phyloP scores from a whole-genome alignment of 35 echinoderm and acorn worm species.

The Eucidaris tribuloides region DNA sequence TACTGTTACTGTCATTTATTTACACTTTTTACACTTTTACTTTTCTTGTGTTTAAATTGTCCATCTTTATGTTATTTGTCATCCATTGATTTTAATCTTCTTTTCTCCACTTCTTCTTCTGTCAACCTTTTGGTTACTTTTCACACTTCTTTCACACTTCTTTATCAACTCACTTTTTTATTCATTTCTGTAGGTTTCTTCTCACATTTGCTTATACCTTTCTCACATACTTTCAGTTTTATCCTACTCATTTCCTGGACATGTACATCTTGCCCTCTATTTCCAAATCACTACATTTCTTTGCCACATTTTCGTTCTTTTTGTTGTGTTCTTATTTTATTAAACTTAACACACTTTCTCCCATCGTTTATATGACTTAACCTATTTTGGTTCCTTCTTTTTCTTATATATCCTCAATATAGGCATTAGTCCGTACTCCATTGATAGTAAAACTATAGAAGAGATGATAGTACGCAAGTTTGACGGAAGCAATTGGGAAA shows the following conservation, averaged over 20 bases:
- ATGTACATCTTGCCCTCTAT: background rate
- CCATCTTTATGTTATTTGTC: too few relatives aligned
- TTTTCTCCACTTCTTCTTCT: too few relatives aligned
- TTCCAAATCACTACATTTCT: background rate
- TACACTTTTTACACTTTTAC: too few relatives aligned
- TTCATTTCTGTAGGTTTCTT: too few relatives aligned
- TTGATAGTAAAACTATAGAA: constrained; percentile 77
- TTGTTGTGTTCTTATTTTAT: background rate
- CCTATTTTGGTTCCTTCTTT: background rate
- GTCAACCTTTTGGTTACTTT: too few relatives aligned
- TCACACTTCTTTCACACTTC: too few relatives aligned
- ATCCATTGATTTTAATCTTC: too few relatives aligned
- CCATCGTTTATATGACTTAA: background rate
- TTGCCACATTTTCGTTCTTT: background rate
- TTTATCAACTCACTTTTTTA: too few relatives aligned
- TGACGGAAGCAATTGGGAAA: constrained; percentile 83
- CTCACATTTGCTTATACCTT: too few relatives aligned
- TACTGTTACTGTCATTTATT: too few relatives aligned
- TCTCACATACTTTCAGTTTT: too few relatives aligned
- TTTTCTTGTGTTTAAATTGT: too few relatives aligned
- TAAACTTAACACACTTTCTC: background rate
- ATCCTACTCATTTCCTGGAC: background rate
- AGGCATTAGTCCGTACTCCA: constrained; percentile 70
- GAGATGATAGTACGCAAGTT: constrained; percentile 37
- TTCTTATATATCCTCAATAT: background rate